Conservation (phyloP, 2,797 vertebrate species). For the Myoxocephalus aenaeus region DNA sequence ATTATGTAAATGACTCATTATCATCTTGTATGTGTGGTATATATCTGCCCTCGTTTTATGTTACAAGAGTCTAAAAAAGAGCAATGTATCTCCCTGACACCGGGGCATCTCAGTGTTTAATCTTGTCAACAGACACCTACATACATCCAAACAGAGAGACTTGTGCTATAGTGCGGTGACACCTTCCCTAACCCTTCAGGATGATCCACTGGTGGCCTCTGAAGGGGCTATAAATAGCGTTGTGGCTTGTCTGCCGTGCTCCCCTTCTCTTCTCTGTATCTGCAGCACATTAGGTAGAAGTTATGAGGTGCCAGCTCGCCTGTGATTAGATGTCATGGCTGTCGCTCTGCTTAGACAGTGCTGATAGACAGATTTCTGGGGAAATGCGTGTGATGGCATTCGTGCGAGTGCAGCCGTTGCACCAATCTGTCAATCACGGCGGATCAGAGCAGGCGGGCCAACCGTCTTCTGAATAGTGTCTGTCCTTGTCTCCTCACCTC, state of each 20-base stretch:
- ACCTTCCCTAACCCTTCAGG: constrained; percentile 73
- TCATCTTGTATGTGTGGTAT: constrained; percentile 65
- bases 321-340: constrained; percentile 92
- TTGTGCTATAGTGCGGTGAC: constrained; percentile 73
- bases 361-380: constrained; percentile 89
- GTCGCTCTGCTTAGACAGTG: constrained; percentile 89
- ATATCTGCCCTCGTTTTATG: constrained; percentile 71
- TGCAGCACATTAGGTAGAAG: constrained; percentile 80
- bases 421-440: constrained; percentile 85
- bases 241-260: constrained; percentile 42
- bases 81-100: constrained; percentile 53
- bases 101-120: constrained; percentile 61
- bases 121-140: constrained; percentile 71
- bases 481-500: constrained; percentile 75
- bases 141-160: constrained; percentile 55
- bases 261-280: constrained; percentile 67
- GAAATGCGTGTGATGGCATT: constrained; percentile 84
- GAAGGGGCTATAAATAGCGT: constrained; percentile 78
- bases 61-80: constrained; percentile 66
- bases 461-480: constrained; percentile 74
- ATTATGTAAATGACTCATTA: constrained; percentile 81
- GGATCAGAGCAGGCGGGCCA: constrained; percentile 72
- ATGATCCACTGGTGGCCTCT: constrained; percentile 76
- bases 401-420: constrained; percentile 83
- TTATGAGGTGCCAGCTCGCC: constrained; percentile 85